Base-by-base conservation (phyloP, 2,797 vertebrate species). In the Taeniopygia guttata region DNA sequence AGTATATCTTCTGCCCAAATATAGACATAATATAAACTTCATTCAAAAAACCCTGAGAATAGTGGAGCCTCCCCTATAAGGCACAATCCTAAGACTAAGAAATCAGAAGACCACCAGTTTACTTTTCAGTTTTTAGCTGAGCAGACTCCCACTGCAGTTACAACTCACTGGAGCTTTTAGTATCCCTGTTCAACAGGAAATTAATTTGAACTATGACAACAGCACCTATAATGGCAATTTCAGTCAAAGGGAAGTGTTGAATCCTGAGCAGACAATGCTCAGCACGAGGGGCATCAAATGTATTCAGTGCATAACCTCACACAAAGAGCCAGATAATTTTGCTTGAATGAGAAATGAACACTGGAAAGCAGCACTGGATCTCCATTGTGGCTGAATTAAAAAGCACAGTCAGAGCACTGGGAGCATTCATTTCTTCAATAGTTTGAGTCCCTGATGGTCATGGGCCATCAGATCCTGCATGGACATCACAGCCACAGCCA, bases 131-230 rank as follows among this genome's bases (percentile, higher is more conserved):
- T 95, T 77, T 70, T 43, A 72, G 54, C n/a, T 86, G 38, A 78
- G 64, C 52, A 38, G 56, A 49, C 40, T 84, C 59, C 62, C 55
- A 16, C 45, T 68, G 25, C 66, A 87, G 54, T 78, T 63, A 42
- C 67, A 82, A 51, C 54, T 84, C 82, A 68, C 76, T 68, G 73
- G 29, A 94, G 66, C 66, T 95, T 1, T 94, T 87, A 93, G 79
- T 9, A 49, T 54, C 60, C 55, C 62, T 78, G 60, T 78, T 87
- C 64, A 93, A 91, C 46, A 89, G 87, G 73, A 90, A 91, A 96
- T 85, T 94, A 91, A 91, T 87, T 72, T 92, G 89, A 84, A 91
- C 73, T 46, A 21, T 21, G 58, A 80, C 93, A 95, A 87, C 91
- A 88, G 87, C 84, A 91, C 66, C 89, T 62, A 58, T 48, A 87